phyloP scores from a whole-genome alignment of 1,140 invertebrate species.

The Drosophila teissieri region DNA sequence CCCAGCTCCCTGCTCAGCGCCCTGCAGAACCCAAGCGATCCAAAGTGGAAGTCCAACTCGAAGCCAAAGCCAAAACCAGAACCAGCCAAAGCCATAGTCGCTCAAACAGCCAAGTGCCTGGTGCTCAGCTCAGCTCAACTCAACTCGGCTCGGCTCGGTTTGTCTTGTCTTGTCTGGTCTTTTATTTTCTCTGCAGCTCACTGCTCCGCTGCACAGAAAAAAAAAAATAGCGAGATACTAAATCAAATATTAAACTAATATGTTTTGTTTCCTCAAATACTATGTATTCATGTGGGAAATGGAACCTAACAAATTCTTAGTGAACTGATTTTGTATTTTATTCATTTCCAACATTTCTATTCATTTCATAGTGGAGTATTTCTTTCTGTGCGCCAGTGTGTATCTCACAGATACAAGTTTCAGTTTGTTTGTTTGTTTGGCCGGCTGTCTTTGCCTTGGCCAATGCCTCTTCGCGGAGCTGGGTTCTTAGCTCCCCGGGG shows the following conservation, averaged over 20 bases:
- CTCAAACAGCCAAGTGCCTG: slow-evolving; percentile 48
- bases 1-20: slow-evolving; percentile 49
- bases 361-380: not conserved
- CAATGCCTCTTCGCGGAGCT: slow-evolving; percentile 23
- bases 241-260: not conserved
- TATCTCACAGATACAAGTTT: slow-evolving; percentile 74
- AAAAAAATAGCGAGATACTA: not conserved
- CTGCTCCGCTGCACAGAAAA: slow-evolving; percentile 13
- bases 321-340: not conserved
- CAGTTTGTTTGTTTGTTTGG: slow-evolving; percentile 78
- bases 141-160: not conserved
- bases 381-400: slow-evolving; percentile 38
- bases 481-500: slow-evolving; percentile 53
- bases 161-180: slow-evolving; percentile 32
- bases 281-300: too few species aligned
- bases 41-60: slow-evolving; percentile 13
- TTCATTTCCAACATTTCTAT: not conserved
- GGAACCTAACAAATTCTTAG: too few species aligned
- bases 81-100: slow-evolving; percentile 35
- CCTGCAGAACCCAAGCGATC: slow-evolving; percentile 40
- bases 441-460: slow-evolving; percentile 34
- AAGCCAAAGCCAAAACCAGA: slow-evolving; percentile 36
- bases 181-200: slow-evolving; percentile 43
- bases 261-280: too few species aligned
- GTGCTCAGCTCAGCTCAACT: slow-evolving; percentile 1